Evolutionary conservation across 64 coral and sea anemone genomes (phyloP), one percentile per base, ranked within the genome.

Genomic region (Anthopleura sola): DNA sequence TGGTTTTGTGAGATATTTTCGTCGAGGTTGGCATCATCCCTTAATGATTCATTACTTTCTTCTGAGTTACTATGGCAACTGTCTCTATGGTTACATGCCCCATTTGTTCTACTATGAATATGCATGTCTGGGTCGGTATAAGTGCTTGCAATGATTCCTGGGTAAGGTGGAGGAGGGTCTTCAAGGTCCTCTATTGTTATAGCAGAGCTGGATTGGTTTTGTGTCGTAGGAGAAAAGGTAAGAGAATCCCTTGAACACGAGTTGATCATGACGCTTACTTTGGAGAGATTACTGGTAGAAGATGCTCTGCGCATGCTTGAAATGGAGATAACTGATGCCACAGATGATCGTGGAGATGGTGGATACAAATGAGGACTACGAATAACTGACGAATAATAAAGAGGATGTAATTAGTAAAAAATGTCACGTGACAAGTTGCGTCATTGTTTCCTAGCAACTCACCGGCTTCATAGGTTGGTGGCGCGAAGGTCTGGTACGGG

Each of bases 351-450:
- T 44, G 88, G 85, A 16, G 93, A 91, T 1, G 81, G 85, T 36
- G 93, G 93, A 78, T 91, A 94, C 18, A 94, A 85, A 48, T 90
- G 89, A 3, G 93, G 93, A 32, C 82, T 91, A 36, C 93, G 93
- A 54, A 94, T 69, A 31, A 94, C 93, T 94, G 57, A 80, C n/a
- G 60, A 91, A 38, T 75, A 33, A 83, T 15, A 23, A 14, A 12
- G 28, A 86, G 2, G 58, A 49, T 64, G 17, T 5, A 38, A 57
- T 20, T 26, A 36, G 6, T 37, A 11, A 13, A 34, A 32, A 32
- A 32, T 7, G 1, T 32, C 10, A 71, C n/a, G 26, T 32, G 10
- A 36, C 13, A 6, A 14, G 2, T 15, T 1, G 14, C 10, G 28
- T 71, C 26, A 29, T 31, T 2, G 53, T 49, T 17, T 29, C 31